Evolutionary conservation across 2,113 vertebrate genomes (phyloP).

Genomic region (Phylloscopus whistleri): DNA sequence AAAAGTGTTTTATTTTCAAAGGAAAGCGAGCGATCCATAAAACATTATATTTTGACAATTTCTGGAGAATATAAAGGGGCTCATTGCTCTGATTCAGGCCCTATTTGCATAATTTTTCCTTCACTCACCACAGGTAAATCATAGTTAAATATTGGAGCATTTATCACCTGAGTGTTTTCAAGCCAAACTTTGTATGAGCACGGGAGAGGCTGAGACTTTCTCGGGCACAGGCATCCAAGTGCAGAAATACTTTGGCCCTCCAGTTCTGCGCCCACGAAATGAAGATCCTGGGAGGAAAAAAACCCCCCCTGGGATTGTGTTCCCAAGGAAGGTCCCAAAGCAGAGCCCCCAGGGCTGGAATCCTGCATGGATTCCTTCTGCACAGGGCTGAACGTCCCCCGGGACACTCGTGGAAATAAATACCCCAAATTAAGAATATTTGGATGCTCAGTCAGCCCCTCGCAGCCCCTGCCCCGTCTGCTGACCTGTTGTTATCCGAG

Average conservation of each 20-base stretch:
- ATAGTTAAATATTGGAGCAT: constrained; percentile 69
- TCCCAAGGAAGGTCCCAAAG: not conserved
- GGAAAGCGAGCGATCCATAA: constrained; percentile 60
- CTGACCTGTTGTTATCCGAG: not conserved
- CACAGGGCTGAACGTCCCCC: fast-evolving
- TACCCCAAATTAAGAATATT: fast-evolving
- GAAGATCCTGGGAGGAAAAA: not conserved
- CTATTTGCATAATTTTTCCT: constrained; percentile 70
- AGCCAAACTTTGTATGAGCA: constrained; percentile 47
- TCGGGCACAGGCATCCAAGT: not conserved
- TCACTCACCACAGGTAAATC: constrained; percentile 69
- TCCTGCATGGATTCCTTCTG: not conserved
- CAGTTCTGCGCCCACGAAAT: not conserved
- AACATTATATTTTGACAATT: constrained; percentile 50
- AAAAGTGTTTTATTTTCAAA: constrained; percentile 58
- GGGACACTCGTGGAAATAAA: fast-evolving
- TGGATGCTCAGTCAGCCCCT: not conserved
- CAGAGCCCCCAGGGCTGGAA: not conserved
- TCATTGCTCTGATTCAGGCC: constrained; percentile 53
- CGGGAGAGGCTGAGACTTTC: not conserved
- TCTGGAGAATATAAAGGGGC: constrained; percentile 55
- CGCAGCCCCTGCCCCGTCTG: not conserved
- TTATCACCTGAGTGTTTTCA: constrained; percentile 63
- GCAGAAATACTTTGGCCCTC: not conserved
- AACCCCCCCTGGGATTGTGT: not conserved